Percentiles rank a stretch among this genome's conserved stretches.
Conservation (phyloP, 2,113 vertebrate genomes). For the Pangasianodon hypophthalmus region DNA sequence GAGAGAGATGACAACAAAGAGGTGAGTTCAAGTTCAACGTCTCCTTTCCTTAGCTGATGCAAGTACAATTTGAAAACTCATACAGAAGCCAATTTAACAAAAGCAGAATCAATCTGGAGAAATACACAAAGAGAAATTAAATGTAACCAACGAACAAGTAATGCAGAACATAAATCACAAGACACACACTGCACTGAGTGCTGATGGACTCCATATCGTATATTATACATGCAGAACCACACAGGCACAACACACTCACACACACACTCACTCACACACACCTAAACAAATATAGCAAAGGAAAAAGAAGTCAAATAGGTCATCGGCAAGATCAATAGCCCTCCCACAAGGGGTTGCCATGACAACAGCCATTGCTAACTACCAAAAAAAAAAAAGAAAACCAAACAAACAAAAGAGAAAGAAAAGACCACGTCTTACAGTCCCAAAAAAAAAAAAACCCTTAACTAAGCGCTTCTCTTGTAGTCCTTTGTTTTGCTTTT, state of each 20-base stretch:
- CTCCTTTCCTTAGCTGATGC: neutral
- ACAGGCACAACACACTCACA: slow-evolving; percentile 36
- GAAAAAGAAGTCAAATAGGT: slow-evolving; percentile 45
- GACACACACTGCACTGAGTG: neutral
- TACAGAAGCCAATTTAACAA: neutral
- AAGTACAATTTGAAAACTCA: neutral
- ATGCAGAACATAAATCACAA: slow-evolving; percentile 1
- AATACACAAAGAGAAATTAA: neutral
- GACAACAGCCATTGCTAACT: slow-evolving; percentile 41
- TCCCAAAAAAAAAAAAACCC: slow-evolving; percentile 11
- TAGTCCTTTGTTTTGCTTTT: neutral
- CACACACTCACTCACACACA: slow-evolving; percentile 39
- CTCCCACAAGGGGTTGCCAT: slow-evolving; percentile 47
- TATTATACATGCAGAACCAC: slow-evolving; percentile 42
- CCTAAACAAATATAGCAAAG: slow-evolving; percentile 21
- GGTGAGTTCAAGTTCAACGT: slow-evolving; percentile 30
- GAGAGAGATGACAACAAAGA: neutral
- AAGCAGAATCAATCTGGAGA: neutral
- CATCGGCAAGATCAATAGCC: slow-evolving; percentile 48
- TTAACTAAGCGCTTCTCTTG: neutral
- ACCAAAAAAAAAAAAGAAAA: slow-evolving; percentile 17
- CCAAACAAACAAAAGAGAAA: neutral
- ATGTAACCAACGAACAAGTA: slow-evolving; percentile 43
- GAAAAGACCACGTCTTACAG: neutral
- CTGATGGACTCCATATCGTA: neutral